Base-by-base conservation (phyloP, 2,113 vertebrate genomes). In the Pandion haliaetus region DNA sequence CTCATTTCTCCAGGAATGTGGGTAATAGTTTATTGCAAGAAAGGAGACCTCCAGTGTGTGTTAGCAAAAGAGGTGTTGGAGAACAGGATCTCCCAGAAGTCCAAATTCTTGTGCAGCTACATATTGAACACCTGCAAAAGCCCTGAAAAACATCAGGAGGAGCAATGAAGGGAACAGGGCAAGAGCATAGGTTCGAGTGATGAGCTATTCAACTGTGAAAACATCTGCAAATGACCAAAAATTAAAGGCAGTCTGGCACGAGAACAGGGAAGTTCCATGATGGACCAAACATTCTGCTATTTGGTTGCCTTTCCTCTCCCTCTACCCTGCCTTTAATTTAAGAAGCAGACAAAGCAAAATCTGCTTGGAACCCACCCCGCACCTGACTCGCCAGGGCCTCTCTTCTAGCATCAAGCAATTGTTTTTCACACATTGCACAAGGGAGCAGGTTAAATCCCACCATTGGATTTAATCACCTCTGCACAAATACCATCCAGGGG, bases 101-200 rank as follows among this genome's bases (percentile, higher is more conserved):
- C 77, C 61, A 57, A 69, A 93, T 94, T 95, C 84, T 91, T 93
- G 61, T 80, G 61, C 81, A 94, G 70, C 88, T 72, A 93, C 73
- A 94, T 25, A 79, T 0, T 62, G 73, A 95, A 91, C 79, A 91
- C 45, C 91, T 93, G 92, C 45, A 83, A 62, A 86, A 88, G 72
- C 9, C 50, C 44, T 59, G 40, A 3, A 54, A 74, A 78, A 32
- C 76, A 62, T 29, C 59, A 80, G 54, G 28, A 36, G 71, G 44
- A 44, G 38, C 0, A 0, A 62, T n/a, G 50, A 73, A 34, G 57
- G 82, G 80, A 91, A 47, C 8, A 58, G 40, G 50, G 67, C 5
- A 25, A 70, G 40, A 70, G n/a, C 8, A 0, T 23, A 79, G 55
- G 67, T 70, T 61, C 1, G 24, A 94, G 45, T 42, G 66, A 92